These are phyloP conservation scores for Pseudococcus longispinus DNA, from an alignment of 2,888 invertebrate genomes.

Conservation along the genomic window DNA sequence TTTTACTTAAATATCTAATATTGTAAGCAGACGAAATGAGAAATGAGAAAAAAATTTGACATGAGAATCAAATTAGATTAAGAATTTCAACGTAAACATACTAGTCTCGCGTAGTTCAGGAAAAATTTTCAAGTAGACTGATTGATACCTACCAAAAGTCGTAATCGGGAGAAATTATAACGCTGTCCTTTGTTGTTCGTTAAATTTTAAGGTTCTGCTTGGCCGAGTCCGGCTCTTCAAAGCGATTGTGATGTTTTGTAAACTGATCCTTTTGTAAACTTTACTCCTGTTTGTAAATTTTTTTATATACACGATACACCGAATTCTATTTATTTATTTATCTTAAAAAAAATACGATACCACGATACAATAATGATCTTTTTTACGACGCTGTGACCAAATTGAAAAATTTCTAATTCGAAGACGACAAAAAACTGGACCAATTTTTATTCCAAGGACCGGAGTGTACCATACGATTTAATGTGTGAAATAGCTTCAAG, in stretches of 20 bases:
- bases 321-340: neutral
- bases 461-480: neutral
- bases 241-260: conserved; percentile 55
- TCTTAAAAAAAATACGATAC: neutral
- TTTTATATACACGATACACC: neutral
- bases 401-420: neutral
- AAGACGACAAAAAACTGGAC: neutral
- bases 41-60: neutral
- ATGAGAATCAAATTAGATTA: conserved; percentile 26
- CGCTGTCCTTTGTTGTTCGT: conserved; percentile 40
- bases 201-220: conserved; percentile 47
- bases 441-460: neutral
- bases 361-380: neutral
- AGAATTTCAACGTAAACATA: conserved; percentile 29
- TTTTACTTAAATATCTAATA: neutral
- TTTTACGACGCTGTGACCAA: conserved; percentile 8
- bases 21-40: neutral
- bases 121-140: conserved; percentile 49
- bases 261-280: conserved; percentile 30
- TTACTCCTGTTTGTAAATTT: neutral
- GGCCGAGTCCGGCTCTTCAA: conserved; percentile 47
- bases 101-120: conserved; percentile 50
- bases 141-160: conserved; percentile 45
- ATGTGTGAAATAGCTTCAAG: conserved; percentile 24
- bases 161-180: conserved; percentile 11